Evolutionary conservation across 2,113 vertebrate genomes (phyloP).

Genomic region (Struthidea cinerea): DNA sequence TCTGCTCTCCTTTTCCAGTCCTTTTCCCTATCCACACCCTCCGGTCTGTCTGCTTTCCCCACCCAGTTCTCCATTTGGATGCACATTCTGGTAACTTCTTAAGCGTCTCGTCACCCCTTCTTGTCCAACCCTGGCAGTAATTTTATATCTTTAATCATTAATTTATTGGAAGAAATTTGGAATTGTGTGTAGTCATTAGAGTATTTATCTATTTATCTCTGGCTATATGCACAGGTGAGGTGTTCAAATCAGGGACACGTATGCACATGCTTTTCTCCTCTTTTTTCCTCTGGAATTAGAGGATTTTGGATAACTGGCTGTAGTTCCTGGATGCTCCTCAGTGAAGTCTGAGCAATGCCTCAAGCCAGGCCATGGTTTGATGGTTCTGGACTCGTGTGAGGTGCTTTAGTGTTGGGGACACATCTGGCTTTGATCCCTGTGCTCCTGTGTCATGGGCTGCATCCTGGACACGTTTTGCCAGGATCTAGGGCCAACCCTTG

Average conservation of each 20-base stretch:
- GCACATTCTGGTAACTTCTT: not conserved
- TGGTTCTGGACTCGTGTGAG: not conserved
- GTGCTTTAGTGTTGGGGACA: not conserved
- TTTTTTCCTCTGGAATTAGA: not conserved
- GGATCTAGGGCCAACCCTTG: not conserved
- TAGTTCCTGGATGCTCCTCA: not conserved
- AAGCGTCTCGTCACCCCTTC: not conserved
- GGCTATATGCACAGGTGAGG: not conserved
- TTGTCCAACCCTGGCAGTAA: not conserved
- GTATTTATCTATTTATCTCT: not conserved
- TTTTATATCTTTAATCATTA: not conserved
- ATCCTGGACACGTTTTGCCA: rapidly evolving
- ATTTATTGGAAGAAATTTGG: not conserved
- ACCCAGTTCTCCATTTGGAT: not conserved
- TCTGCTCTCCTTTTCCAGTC: not conserved
- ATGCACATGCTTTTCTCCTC: not conserved
- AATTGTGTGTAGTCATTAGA: not conserved
- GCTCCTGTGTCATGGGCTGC: rapidly evolving
- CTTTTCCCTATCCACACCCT: not conserved
- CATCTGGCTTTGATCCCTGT: not conserved
- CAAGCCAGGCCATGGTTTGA: not conserved
- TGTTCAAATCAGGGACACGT: not conserved
- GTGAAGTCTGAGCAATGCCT: not conserved
- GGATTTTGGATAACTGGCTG: not conserved
- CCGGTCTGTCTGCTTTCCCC: not conserved